Conservation (phyloP, 2,113 vertebrate genomes). For the Syrrhaptes paradoxus region DNA sequence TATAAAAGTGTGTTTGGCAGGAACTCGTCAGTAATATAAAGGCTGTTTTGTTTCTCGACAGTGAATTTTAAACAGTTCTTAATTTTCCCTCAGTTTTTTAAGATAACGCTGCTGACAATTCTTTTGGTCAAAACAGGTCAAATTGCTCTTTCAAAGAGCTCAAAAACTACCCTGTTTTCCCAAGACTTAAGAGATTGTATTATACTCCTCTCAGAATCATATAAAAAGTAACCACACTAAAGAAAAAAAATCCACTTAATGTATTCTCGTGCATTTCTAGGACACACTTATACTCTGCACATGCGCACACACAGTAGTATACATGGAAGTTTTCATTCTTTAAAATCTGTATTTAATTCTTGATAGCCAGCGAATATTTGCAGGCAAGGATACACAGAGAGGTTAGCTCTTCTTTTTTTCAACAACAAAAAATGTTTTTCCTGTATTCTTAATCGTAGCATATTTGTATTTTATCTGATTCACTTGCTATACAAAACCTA, state of each 20-base stretch:
- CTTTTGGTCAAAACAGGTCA: background rate
- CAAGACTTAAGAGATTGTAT: background rate
- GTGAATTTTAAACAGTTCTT: background rate
- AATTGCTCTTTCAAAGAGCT: background rate
- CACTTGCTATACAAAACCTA: background rate
- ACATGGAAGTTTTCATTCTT: background rate
- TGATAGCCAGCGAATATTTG: background rate
- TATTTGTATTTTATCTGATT: background rate
- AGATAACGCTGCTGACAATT: background rate
- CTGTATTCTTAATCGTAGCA: background rate
- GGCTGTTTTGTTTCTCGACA: background rate
- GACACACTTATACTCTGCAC: background rate
- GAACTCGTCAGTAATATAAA: background rate
- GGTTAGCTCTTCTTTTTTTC: background rate
- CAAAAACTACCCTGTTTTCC: background rate
- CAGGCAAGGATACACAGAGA: background rate
- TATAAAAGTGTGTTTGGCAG: background rate
- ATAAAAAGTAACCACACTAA: rapidly evolving
- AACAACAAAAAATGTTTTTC: background rate
- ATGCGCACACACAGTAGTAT: background rate
- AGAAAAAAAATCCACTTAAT: background rate
- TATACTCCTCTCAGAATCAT: background rate
- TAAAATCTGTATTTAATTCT: constrained; percentile 14
- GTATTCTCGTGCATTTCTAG: background rate
- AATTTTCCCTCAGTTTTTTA: background rate